Evolutionary conservation across 2,113 vertebrate genomes (phyloP).

Genomic region (Pterophyllum scalare): DNA sequence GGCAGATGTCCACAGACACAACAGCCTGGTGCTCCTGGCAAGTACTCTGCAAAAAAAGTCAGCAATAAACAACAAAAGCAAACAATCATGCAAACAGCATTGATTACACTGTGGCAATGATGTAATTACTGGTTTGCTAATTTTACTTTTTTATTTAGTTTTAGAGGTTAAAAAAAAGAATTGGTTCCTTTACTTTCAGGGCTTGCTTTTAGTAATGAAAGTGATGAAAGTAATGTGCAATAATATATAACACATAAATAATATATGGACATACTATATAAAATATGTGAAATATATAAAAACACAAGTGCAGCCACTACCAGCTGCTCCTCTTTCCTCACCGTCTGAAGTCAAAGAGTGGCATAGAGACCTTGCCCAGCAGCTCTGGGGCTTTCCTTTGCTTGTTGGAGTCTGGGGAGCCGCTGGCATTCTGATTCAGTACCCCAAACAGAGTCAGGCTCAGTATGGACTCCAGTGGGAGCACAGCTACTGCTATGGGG

Average conservation of each 20-base stretch:
- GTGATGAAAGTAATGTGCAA: background rate
- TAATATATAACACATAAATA: background rate
- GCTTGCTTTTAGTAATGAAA: background rate
- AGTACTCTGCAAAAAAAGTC: conserved; percentile 82
- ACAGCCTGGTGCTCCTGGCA: conserved; percentile 87
- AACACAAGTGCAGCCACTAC: background rate
- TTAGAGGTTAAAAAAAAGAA: background rate
- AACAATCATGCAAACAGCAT: background rate
- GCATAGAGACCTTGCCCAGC: conserved; percentile 91
- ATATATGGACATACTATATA: background rate
- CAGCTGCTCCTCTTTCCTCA: conserved; percentile 63
- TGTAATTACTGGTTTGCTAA: background rate
- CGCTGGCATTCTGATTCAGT: conserved; percentile 89
- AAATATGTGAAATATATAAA: background rate
- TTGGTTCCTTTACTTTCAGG: background rate
- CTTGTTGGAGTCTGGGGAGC: conserved; percentile 95
- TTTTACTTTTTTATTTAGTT: rapidly evolving
- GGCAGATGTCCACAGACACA: conserved; percentile 89
- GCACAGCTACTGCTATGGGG: conserved; percentile 92
- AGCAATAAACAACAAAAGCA: background rate
- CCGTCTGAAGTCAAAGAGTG: conserved; percentile 94
- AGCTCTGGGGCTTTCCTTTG: conserved; percentile 92
- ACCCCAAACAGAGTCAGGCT: conserved; percentile 91
- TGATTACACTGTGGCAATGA: background rate
- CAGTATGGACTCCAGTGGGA: conserved; percentile 93